Evolutionary conservation across 2,888 invertebrate species (phyloP), one percentile per base, ranked within the genome.

Genomic region (Scelioninae gen. 2): DNA sequence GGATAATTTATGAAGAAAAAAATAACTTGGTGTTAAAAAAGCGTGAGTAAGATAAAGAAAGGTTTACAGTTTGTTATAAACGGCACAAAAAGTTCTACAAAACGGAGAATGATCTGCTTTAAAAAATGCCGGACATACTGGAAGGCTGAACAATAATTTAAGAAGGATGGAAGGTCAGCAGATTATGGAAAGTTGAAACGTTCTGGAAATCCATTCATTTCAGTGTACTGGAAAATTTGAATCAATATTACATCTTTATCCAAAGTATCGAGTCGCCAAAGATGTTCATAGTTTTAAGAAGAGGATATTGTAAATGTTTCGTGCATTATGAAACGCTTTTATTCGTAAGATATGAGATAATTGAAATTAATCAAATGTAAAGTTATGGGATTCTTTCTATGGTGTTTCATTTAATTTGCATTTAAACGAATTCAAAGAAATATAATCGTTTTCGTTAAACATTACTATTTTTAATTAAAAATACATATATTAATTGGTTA

Each of bases 1-100:
- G 37, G 25, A 35, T 72, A 65, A 72, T 65, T 72, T 72, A 72
- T 55, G 71, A 48, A 9, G 28, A 53, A 71, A 72, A 64, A 72
- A 70, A 31, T 9, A 15, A 13, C 33, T 64, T 43, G 9, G 15
- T 52, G 52, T 16, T 37, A 7, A 69, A 61, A 64, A 58, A 58
- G 45, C 41, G 43, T 63, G 64, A 58, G 46, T 33, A 46, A 46
- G 46, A 72, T 60, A 64, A 60, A 71, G 45, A 53, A 60, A 58
- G 46, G 60, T 65, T 72, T 64, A 45, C 60, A 39, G 60, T 25
- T 22, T 13, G 45, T 63, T 50, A 50, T 19, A 19, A 35, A 22
- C 16, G 22, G 28, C 43, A 70, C 63, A 70, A 70, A 60, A 31
- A 63, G 39, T 28, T 48, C 41, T n/a, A 33, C 63, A 55, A 63